Evolutionary conservation across 2,888 invertebrate genomes (phyloP), one percentile per base, ranked within the genome.

Genomic region (Amblyteles armatorius): DNA sequence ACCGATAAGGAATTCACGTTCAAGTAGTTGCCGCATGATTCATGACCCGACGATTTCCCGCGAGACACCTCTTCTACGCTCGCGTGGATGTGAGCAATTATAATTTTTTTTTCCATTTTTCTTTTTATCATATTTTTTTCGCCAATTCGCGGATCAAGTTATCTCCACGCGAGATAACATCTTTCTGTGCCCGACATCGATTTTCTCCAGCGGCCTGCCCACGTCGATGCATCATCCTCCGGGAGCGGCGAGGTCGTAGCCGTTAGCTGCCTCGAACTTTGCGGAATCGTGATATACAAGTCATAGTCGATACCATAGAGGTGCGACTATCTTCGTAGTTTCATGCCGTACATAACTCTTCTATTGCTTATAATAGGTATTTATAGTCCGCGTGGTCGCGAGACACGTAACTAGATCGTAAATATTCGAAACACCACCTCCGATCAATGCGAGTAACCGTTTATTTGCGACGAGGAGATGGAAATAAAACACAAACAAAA

Each of bases 221-320:
- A 86, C 81, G 79, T 71, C 81, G 81, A 86, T 81, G 83, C 79
- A 81, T 83, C 83, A 82, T 86, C 81, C 78, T 79, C 65, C 84
- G 74, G 84, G 84, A 84, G 84, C 81, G 84, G 73, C 84, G 84
- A 84, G 84, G 84, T 81, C 83, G 78, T 57, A 69, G 60, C 83
- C 57, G 71, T 60, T 60, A 16, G 73, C 67, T 55, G 57, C 67
- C 67, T 65, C 78, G 65, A 83, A 78, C 80, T 83, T 78, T 83
- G 74, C 52, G 74, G 55, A 79, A 76, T 81, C 63, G 55, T 71
- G 50, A 80, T 67, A 76, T 76, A 76, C 71, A 71, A 79, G 76
- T 67, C 40, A 80, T 77, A 60, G n/a, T 33, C 67, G 50, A 65
- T 65, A 44, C 36, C 57, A 40, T 52, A 60, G 63, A 80, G 48